Percentiles rank a stretch among this genome's conserved stretches.
Evolutionary conservation across 2,113 vertebrate species (phyloP).

Genomic region (Tiliqua scincoides): DNA sequence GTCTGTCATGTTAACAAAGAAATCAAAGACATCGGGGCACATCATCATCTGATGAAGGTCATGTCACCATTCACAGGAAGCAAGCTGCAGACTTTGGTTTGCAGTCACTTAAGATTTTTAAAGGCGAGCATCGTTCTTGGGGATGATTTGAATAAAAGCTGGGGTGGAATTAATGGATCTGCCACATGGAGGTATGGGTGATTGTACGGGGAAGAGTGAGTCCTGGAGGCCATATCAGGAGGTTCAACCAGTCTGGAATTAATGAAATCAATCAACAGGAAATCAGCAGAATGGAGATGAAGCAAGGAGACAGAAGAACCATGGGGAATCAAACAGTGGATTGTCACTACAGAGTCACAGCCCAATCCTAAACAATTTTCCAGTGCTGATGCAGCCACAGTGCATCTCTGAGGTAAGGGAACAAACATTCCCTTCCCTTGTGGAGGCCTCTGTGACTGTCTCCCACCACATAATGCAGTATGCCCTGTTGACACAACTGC

Average conservation of each 20-base stretch:
- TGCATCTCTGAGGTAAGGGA: too few species aligned
- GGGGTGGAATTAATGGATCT: not conserved
- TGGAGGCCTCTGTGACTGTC: too few species aligned
- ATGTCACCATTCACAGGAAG: constrained; percentile 15
- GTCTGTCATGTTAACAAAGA: constrained; percentile 1
- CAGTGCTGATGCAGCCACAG: too few species aligned
- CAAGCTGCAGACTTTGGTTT: not conserved
- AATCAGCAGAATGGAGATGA: too few species aligned
- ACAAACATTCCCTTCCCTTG: too few species aligned
- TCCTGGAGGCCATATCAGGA: not conserved
- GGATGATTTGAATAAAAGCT: not conserved
- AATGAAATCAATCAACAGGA: not conserved
- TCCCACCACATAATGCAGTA: too few species aligned
- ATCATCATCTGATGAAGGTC: constrained; percentile 5
- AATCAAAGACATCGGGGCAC: not conserved
- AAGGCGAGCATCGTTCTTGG: constrained; percentile 5
- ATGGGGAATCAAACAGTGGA: too few species aligned
- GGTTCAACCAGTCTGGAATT: not conserved
- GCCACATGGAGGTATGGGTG: not conserved
- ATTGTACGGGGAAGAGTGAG: too few species aligned
- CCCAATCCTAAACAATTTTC: too few species aligned
- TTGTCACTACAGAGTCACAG: too few species aligned
- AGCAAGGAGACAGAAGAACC: too few species aligned
- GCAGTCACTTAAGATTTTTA: constrained; percentile 6
- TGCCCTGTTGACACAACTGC: too few species aligned